phyloP scores from a whole-genome alignment of 2,797 vertebrate species.

The Chiroxiphia lanceolata region DNA sequence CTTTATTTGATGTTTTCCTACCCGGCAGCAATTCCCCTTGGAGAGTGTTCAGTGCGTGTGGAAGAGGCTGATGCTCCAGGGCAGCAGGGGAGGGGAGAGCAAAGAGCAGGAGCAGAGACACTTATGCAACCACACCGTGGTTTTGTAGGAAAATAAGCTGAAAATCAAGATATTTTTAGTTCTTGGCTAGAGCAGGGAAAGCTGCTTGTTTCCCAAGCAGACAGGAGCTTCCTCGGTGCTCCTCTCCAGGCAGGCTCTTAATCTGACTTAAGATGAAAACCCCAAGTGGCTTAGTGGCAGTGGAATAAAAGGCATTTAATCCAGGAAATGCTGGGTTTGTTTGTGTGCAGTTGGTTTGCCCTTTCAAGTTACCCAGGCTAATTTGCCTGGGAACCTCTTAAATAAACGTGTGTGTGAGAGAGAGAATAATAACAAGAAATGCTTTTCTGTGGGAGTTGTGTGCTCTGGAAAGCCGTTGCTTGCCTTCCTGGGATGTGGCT shows the following conservation, averaged over 20 bases:
- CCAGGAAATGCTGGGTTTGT: neutral
- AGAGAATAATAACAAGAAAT: too few relatives aligned
- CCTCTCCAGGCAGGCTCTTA: neutral
- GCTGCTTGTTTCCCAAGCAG: neutral
- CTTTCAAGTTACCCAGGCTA: neutral
- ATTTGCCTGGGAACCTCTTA: neutral
- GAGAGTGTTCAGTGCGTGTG: neutral
- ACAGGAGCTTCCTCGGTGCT: neutral
- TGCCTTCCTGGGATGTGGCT: neutral
- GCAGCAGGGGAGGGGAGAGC: neutral
- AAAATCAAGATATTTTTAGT: neutral
- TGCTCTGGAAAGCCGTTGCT: neutral
- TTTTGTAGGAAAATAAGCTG: constrained; percentile 5
- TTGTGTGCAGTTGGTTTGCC: neutral
- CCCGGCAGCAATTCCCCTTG: neutral
- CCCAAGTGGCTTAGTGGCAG: neutral
- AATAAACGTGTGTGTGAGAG: neutral
- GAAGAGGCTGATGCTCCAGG: neutral
- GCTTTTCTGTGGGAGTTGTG: neutral
- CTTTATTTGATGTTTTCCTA: neutral
- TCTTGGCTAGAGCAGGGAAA: neutral
- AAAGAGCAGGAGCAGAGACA: neutral
- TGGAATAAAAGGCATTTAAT: neutral
- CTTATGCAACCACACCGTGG: neutral
- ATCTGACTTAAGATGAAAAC: neutral